Base-by-base conservation (phyloP, 2,888 invertebrate species). In the Acleris holmiana region DNA sequence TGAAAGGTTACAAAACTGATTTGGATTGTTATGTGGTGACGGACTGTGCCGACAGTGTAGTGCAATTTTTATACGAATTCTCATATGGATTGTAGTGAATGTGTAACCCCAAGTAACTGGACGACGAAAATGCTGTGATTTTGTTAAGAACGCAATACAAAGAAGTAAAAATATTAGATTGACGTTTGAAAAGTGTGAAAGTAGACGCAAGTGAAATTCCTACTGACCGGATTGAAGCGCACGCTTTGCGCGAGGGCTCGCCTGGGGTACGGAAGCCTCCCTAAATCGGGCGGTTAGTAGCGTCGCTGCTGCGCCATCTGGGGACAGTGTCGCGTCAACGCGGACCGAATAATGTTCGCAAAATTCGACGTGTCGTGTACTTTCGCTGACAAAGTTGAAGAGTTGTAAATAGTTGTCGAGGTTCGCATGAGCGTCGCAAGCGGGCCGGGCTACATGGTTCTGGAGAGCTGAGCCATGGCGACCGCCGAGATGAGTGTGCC, bases 401-500 rank as follows among this genome's bases (percentile, higher is more conserved):
- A 69, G 74, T 73, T 78, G 73, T 77, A 76, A 76, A 73, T 75
- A 72, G 72, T 73, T 73, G 68, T 69, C 63, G 58, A 68, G 67
- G 69, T n/a, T 66, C 61, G 59, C 58, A 67, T 47, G 64, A 66
- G 70, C 61, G 68, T 44, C 44, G 44, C 69, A 60, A 69, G 65
- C 61, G 17, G 50, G 48, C 59, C 51, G 57, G 72, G 70, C 85
- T 88, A 82, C 87, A 90, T 90, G 91, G 82, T 89, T 79, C 80
- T 87, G 81, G 79, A 80, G 76, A 78, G 81, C 76, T 90, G 79
- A 91, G 80, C 89, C 89, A 91, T 92, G 91, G 91, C 91, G 71
- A 88, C 88, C 78, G 87, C 84, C 79, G 94, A 93, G 80, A 94
- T 94, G 94, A 93, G 92, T 79, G 86, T 93, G 73, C 94, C 94